Evolutionary conservation across 1,140 invertebrate species (phyloP).

Genomic region (Zaprionus africanus): DNA sequence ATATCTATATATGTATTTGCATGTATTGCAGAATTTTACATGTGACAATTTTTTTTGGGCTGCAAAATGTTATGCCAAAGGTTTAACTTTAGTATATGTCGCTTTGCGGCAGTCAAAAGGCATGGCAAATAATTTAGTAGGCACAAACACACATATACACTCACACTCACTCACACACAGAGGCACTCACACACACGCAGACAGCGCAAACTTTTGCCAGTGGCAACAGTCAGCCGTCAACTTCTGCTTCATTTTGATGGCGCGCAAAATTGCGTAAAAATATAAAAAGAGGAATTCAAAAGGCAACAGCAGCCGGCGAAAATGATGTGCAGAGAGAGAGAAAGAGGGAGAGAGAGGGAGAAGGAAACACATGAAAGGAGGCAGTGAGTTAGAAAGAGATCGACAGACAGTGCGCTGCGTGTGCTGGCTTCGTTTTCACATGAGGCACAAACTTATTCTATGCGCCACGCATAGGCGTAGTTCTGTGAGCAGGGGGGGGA

Average conservation of each 20-base stretch:
- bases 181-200: constrained; percentile 21
- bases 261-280: constrained; percentile 68
- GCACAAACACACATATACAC: constrained; percentile 21
- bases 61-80: constrained; percentile 23
- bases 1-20: neutral
- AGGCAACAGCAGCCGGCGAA: constrained; percentile 53
- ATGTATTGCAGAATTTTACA: constrained; percentile 20
- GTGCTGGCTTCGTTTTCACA: constrained; percentile 74
- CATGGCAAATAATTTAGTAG: constrained; percentile 52
- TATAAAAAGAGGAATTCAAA: constrained; percentile 58
- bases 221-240: constrained; percentile 50
- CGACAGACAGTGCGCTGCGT: constrained; percentile 43
- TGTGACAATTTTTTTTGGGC: constrained; percentile 18
- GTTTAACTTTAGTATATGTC: constrained; percentile 30
- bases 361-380: no score
- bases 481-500: constrained; percentile 14
- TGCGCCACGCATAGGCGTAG: constrained; percentile 51
- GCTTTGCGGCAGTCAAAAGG: constrained; percentile 46
- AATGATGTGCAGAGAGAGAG: constrained; percentile 42
- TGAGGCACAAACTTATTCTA: constrained; percentile 64
- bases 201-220: constrained; percentile 27
- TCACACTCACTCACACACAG: constrained; percentile 20
- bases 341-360: neutral
- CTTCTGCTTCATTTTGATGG: constrained; percentile 72
- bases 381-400: neutral